Evolutionary conservation across 2,888 invertebrate genomes (phyloP).

Genomic region (Caradrina clavipalpis): DNA sequence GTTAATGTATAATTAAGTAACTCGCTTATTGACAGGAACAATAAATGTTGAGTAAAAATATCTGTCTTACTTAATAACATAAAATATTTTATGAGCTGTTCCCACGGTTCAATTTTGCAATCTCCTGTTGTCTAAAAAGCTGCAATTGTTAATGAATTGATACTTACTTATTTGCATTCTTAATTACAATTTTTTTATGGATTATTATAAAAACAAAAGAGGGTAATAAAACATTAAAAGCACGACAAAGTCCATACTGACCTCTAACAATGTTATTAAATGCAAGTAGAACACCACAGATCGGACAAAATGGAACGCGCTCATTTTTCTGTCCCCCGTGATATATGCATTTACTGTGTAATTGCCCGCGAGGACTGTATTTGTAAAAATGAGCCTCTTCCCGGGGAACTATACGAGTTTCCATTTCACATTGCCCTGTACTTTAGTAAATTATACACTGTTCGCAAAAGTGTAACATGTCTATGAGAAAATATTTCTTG

Average conservation of each 20-base stretch:
- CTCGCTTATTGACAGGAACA: constrained; percentile 1
- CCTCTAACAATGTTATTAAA: too few relatives aligned
- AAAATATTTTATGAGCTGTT: background rate
- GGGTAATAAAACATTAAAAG: too few relatives aligned
- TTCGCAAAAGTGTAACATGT: constrained; percentile 17
- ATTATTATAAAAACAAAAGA: background rate
- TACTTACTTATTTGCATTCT: background rate
- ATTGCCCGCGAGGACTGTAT: constrained; percentile 75
- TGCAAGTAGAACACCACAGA: background rate
- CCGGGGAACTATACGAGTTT: constrained; percentile 62
- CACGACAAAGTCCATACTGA: background rate
- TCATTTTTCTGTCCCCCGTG: constrained; percentile 74
- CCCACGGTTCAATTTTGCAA: background rate
- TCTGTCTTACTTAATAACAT: background rate
- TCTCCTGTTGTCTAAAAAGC: too few relatives aligned
- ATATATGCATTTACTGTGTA: constrained; percentile 83
- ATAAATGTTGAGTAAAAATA: background rate
- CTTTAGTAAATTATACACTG: constrained; percentile 63
- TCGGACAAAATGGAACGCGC: constrained; percentile 69
- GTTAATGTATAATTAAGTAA: constrained; percentile 17
- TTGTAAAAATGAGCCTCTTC: constrained; percentile 74
- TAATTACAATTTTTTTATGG: background rate
- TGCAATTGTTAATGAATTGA: background rate
- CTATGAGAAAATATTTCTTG: constrained; percentile 40
- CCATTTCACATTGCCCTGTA: constrained; percentile 61